Percentiles rank a stretch among this genome's conserved stretches.
phyloP scores from a whole-genome alignment of 2,888 invertebrate genomes.

The Escarpia spicata region DNA sequence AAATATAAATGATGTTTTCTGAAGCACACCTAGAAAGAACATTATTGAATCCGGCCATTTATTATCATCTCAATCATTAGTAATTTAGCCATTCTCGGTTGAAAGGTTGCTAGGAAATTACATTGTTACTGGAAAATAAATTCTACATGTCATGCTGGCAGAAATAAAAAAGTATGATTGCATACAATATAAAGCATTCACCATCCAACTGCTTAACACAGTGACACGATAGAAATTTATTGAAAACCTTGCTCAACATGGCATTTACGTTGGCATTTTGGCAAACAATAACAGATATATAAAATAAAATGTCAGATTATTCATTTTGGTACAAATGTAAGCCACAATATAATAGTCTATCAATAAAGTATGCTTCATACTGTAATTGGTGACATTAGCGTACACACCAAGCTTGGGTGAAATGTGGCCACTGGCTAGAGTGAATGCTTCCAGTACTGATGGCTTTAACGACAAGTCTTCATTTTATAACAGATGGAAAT shows the following conservation, averaged over 20 bases:
- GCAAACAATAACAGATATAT: neutral
- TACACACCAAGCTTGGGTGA: neutral
- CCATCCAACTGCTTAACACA: neutral
- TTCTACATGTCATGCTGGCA: neutral
- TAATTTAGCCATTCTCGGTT: neutral
- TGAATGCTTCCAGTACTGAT: neutral
- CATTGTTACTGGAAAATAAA: neutral
- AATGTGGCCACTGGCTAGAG: neutral
- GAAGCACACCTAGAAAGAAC: neutral
- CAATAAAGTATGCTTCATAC: neutral
- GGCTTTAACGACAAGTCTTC: neutral
- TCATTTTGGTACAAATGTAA: neutral
- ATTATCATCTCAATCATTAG: neutral
- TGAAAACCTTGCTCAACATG: neutral
- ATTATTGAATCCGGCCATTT: neutral
- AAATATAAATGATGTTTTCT: neutral
- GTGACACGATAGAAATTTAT: neutral
- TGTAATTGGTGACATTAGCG: neutral
- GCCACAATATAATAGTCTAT: neutral
- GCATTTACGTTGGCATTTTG: neutral
- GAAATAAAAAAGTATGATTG: neutral
- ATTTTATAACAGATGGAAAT: neutral
- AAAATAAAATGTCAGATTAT: neutral
- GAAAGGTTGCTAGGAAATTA: neutral
- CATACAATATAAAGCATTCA: neutral